These are phyloP conservation scores for Drosophila repletoides DNA, from an alignment of 1,140 invertebrate genomes.

Conservation along the genomic window DNA sequence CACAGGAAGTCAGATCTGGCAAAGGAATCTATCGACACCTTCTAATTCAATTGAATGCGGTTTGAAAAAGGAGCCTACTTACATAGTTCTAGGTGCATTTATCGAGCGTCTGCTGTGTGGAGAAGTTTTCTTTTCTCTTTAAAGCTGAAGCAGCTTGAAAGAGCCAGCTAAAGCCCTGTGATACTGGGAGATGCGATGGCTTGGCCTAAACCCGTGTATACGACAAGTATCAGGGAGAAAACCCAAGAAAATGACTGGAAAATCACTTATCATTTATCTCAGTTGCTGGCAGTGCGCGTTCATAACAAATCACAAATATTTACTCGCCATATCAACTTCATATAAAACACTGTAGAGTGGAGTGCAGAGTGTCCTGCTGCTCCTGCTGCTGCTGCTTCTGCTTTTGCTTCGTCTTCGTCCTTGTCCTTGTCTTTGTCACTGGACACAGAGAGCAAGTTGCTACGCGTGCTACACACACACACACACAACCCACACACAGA, in stretches of 20 bases:
- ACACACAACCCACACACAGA: too few species aligned
- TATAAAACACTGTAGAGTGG: constrained; percentile 60
- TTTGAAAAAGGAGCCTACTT: not conserved
- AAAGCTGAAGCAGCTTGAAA: not conserved
- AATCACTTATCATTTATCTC: constrained; percentile 80
- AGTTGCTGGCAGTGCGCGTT: constrained; percentile 36
- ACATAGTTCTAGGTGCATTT: too few species aligned
- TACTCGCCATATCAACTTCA: constrained; percentile 77
- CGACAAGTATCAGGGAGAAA: not conserved
- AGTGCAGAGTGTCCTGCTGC: not conserved
- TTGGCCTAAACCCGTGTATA: too few species aligned
- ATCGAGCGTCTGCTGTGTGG: too few species aligned
- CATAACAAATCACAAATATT: constrained; percentile 81
- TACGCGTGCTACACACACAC: too few species aligned
- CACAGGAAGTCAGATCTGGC: too few species aligned
- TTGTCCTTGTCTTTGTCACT: constrained; percentile 15
- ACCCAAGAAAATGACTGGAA: constrained; percentile 53
- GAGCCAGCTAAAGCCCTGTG: not conserved
- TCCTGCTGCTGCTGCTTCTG: not conserved
- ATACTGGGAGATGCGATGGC: too few species aligned
- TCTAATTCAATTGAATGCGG: too few species aligned
- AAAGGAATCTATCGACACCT: too few species aligned
- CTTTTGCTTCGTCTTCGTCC: too few species aligned
- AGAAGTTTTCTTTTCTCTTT: not conserved
- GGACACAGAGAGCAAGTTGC: constrained; percentile 23